Evolutionary conservation across 1,140 invertebrate genomes (phyloP), one percentile per base, ranked within the genome.

Genomic region (Heliconius melpomene): DNA sequence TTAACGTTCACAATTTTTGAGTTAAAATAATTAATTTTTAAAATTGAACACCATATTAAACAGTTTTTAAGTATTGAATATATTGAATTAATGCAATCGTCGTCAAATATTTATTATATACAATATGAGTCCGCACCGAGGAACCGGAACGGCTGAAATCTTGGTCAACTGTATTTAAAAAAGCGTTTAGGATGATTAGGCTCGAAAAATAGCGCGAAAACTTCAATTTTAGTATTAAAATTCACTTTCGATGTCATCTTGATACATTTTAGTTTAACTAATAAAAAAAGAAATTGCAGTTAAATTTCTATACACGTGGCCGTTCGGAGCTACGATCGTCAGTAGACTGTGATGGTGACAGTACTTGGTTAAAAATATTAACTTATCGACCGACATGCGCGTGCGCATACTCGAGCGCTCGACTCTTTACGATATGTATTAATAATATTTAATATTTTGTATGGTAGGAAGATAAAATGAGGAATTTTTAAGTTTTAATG

Each of bases 131-230:
- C 75, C 77, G 79, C 76, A 78, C 79, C 78, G 57, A 78, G 23
- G 57, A 80, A 72, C 84, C 87, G 88, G 91, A 88, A 89, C 88
- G 84, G 79, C 72, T 38, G 75, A 60, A 77, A 54, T 81, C 75
- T 87, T 84, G 88, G 94, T 95, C 94, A 95, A 92, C 94, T 95
- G 86, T 94, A 94, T 83, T 95, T 95, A 80, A 91, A 95, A 78
- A 93, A 95, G 71, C 93, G 89, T 79, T 94, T 95, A 3, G 93
- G 91, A 78, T 95, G 92, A 85, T 91, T 93, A 29, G 91, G 85
- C 83, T 91, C 91, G 75, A 92, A 87, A 82, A 94, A 94, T 80
- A 93, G 84, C 73, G 87, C 88, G 80, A 86, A 85, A 60, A 86
- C 87, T 83, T 90, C 86, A 23, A 87, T 79, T 77, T 76, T 82